Percentiles rank a stretch among this genome's conserved stretches.
Evolutionary conservation across 1,140 invertebrate species (phyloP).

Genomic region (Phocides pigmalion): DNA sequence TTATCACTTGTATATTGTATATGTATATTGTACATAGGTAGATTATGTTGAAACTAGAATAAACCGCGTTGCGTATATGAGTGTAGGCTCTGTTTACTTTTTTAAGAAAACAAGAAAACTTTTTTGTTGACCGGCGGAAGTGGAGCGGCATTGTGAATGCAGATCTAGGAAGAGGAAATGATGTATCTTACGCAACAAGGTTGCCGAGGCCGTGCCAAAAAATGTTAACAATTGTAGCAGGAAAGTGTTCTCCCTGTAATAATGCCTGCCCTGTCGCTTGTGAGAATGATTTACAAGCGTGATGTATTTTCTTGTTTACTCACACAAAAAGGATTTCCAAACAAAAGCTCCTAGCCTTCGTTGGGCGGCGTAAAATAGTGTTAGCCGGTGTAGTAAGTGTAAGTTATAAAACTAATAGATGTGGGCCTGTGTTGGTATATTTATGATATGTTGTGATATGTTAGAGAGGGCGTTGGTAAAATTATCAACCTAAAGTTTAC

Average conservation of each 20-base stretch:
- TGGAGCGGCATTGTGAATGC: conserved; percentile 42
- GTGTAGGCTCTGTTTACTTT: background rate
- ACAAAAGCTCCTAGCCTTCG: too few relatives aligned
- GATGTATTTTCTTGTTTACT: conserved; percentile 6
- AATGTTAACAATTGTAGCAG: conserved; percentile 22
- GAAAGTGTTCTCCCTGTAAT: conserved; percentile 29
- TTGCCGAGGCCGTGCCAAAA: conserved; percentile 51
- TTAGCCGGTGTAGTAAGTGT: too few relatives aligned
- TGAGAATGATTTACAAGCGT: conserved; percentile 23
- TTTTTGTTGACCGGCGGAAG: conserved; percentile 49
- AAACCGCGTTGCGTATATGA: background rate
- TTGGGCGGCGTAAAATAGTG: too few relatives aligned
- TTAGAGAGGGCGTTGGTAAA: too few relatives aligned
- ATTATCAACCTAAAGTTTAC: too few relatives aligned
- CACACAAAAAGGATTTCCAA: background rate
- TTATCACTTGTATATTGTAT: too few relatives aligned
- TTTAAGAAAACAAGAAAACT: conserved; percentile 29
- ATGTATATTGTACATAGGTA: too few relatives aligned
- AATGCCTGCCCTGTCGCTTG: conserved; percentile 5
- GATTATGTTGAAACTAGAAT: too few relatives aligned
- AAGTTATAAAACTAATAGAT: too few relatives aligned
- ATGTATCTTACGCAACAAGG: conserved; percentile 62
- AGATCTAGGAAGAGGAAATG: conserved; percentile 64
- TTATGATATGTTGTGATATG: too few relatives aligned
- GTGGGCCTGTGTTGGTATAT: too few relatives aligned